Conservation (phyloP, 2,888 invertebrate genomes). For the Lypha dubia region DNA sequence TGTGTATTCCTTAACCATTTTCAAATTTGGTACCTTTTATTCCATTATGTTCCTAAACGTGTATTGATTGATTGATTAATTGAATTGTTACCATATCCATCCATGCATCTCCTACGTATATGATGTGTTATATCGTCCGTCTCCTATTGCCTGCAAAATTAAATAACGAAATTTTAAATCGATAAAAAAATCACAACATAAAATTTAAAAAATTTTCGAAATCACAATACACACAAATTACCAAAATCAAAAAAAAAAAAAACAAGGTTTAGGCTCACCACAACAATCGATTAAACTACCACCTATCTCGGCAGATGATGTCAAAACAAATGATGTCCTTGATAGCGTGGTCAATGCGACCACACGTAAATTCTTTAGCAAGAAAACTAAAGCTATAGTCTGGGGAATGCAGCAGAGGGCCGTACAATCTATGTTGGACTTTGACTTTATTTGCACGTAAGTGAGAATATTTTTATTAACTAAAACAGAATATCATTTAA, state of each 20-base stretch:
- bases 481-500: neutral
- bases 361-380: conserved; percentile 88
- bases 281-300: conserved; percentile 84
- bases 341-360: conserved; percentile 77
- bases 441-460: conserved; percentile 84
- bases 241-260: conserved; percentile 41
- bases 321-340: conserved; percentile 73
- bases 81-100: conserved; percentile 57
- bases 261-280: conserved; percentile 80
- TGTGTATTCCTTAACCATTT: conserved; percentile 42
- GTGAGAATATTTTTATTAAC: conserved; percentile 49
- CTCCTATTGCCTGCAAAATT: conserved; percentile 63
- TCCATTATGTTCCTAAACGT: conserved; percentile 46
- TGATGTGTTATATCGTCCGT: conserved; percentile 52
- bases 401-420: conserved; percentile 99
- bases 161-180: conserved; percentile 61
- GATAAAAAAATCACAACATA: conserved; percentile 50
- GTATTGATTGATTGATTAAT: conserved; percentile 61
- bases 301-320: conserved; percentile 83
- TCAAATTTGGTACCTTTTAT: conserved; percentile 57
- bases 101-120: conserved; percentile 61
- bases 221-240: conserved; percentile 64
- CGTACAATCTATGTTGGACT: conserved; percentile 87
- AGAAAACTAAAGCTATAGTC: conserved; percentile 94
- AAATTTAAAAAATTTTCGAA: conserved; percentile 69